Evolutionary conservation across 2,888 invertebrate species (phyloP), one percentile per base, ranked within the genome.

Genomic region (Lasius fuliginosus): DNA sequence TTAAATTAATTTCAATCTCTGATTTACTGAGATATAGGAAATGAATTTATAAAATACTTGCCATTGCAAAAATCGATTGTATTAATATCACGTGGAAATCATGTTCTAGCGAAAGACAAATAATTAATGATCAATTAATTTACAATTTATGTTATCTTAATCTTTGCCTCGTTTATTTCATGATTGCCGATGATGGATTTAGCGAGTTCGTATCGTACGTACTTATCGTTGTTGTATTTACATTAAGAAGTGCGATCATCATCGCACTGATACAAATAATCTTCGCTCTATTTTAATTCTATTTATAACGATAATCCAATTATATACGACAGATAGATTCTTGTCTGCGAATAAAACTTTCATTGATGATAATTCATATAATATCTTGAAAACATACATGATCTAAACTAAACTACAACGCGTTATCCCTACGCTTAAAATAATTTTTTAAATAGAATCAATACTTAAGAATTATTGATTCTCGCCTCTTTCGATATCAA

Each of bases 201-300:
- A 18, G 40, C 8, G 18, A 67, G n/a, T 76, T 36, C 36, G 36
- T 76, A 42, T 76, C 27, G 5, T 49, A 30, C 12, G 15, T 23
- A 33, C 23, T 62, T 75, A 64, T 56, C 49, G 23, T n/a, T 12
- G 56, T 9, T n/a, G 2, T 15, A n/a, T 40, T 11, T 60, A 33
- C 9, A 9, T 36, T 58, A 33, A 75, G 40, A 56, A 30, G 6
- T 27, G 30, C 12, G 56, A 74, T 67, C 12, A n/a, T 83, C 76
- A 76, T 76, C 75, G 18, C 2, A 23, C n/a, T 23, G 33, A 60
- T 58, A 58, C n/a, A 67, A 68, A 40, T 81, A 83, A 83, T 76
- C 49, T 56, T 40, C 30, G 12, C 33, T 40, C 42, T 49, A 49
- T 77, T 76, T 68, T 6, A 40, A 3, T 40, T 46, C 68, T 49